Evolutionary conservation across 2,888 invertebrate species (phyloP), one percentile per base, ranked within the genome.

Genomic region (Gasteruption jaculator): DNA sequence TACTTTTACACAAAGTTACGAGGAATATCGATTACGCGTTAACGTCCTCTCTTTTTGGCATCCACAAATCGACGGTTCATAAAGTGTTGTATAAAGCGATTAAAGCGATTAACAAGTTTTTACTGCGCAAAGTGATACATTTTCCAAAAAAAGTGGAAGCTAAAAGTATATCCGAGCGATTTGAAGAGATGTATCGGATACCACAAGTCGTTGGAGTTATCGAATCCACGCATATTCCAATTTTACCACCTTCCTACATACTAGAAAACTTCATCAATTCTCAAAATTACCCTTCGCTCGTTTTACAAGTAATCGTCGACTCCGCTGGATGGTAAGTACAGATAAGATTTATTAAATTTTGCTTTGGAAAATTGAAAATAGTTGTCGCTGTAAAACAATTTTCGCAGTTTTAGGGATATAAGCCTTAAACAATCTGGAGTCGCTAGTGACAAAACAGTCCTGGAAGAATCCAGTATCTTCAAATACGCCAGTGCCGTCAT

Each of bases 151-250:
- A 37, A 21, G 39, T 33, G 16, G 60, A 61, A 40, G 54, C 54
- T n/a, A 19, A 40, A 33, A 40, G 19, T 5, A 48, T 58, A 30
- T 39, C 54, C 5, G 32, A 49, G 29, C 20, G 22, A 22, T 60
- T 57, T 52, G 53, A 60, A 32, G 35, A 52, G 22, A 40, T 36
- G 3, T 43, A 50, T 19, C 40, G 49, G 25, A 49, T 61, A 11
- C 58, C 60, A 8, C 57, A 60, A 45, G 40, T 61, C 7, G 50
- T 61, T 37, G 60, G 60, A 14, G 53, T 46, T 11, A 57, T 62
- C 37, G 53, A 60, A n/a, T n/a, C n/a, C n/a, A n/a, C n/a, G n/a
- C n/a, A n/a, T 31, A 50, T 58, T 41, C 53, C 55, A 5, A 43
- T 54, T 36, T 18, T 39, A 3, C 41, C 47, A 1, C 45, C 36